Conservation (phyloP, 2,113 vertebrate genomes). For the Rutilus rutilus region DNA sequence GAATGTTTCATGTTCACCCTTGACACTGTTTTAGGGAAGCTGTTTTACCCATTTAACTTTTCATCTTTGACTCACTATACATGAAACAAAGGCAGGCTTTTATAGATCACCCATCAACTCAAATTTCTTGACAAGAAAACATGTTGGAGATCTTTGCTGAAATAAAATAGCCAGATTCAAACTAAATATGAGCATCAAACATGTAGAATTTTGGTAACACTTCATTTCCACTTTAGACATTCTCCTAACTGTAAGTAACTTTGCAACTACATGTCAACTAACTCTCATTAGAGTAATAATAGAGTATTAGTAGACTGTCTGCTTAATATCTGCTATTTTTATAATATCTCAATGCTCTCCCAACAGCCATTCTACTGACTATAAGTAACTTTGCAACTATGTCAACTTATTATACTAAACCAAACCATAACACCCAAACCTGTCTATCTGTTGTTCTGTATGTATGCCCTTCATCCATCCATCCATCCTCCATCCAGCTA, state of each 20-base stretch:
- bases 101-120: neutral
- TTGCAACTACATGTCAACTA: too few species aligned
- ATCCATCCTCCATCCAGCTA: neutral
- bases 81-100: neutral
- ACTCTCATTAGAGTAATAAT: too few species aligned
- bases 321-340: too few species aligned
- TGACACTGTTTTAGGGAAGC: neutral
- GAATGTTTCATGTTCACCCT: constrained; percentile 14
- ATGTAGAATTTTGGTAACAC: neutral
- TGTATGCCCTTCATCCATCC: neutral
- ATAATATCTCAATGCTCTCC: too few species aligned
- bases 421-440: too few species aligned
- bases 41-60: constrained; percentile 25
- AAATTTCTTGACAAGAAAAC: neutral
- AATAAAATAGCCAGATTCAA: neutral
- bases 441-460: too few species aligned
- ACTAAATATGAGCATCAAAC: neutral
- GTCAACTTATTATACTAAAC: too few species aligned
- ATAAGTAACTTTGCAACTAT: too few species aligned
- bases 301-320: too few species aligned
- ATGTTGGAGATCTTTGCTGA: neutral
- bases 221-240: too few species aligned
- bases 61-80: neutral
- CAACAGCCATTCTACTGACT: too few species aligned
- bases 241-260: too few species aligned